Conservation (phyloP, 2,888 invertebrate species). For the Nomada fucata region DNA sequence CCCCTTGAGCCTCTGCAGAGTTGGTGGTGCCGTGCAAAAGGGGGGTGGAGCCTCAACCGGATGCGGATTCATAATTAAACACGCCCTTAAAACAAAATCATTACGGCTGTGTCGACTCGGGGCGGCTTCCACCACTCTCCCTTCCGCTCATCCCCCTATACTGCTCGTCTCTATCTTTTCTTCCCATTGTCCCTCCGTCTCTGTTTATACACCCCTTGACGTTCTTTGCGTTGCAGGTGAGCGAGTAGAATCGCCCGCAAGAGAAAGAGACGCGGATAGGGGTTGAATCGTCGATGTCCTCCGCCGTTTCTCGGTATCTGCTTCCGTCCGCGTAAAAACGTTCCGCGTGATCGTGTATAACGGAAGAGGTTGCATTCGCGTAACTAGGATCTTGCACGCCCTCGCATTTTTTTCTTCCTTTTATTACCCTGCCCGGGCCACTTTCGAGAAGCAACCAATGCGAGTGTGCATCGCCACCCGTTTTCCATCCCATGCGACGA, state of each 20-base stretch:
- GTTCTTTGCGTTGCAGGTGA: conserved; percentile 50
- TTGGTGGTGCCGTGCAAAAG: conserved; percentile 72
- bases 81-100: conserved; percentile 85
- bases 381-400: conserved; percentile 39
- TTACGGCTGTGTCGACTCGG: conserved; percentile 80
- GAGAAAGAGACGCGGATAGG: conserved; percentile 51
- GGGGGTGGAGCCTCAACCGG: conserved; percentile 83
- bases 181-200: conserved; percentile 38
- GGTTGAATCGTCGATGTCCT: conserved; percentile 62
- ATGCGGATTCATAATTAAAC: conserved; percentile 84
- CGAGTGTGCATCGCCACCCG: conserved; percentile 63
- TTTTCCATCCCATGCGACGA: conserved; percentile 14
- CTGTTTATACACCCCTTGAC: conserved; percentile 48
- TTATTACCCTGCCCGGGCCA: conserved; percentile 27
- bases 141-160: conserved; percentile 56
- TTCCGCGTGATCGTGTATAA: conserved; percentile 45
- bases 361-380: conserved; percentile 41
- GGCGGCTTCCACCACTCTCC: conserved; percentile 65
- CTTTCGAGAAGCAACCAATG: conserved; percentile 63
- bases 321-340: conserved; percentile 34
- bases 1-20: conserved; percentile 57
- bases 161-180: conserved; percentile 51
- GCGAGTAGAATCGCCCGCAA: conserved; percentile 52
- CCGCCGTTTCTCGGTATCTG: conserved; percentile 47
- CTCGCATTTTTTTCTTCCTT: conserved; percentile 55